phyloP scores from a whole-genome alignment of 2,888 invertebrate species.

The Pediacus dermestoides region DNA sequence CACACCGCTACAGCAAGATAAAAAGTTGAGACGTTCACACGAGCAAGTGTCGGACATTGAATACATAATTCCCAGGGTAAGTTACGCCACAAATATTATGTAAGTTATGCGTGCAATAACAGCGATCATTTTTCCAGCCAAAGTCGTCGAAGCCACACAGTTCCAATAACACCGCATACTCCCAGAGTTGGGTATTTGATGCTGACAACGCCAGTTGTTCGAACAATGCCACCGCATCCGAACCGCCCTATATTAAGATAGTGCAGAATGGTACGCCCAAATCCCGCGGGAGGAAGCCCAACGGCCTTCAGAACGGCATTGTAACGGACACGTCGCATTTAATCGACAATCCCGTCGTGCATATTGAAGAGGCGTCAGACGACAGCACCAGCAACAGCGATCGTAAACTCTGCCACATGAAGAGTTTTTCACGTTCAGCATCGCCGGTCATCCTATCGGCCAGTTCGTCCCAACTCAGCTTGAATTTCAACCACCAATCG shows the following conservation, averaged over 20 bases:
- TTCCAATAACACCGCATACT: conserved; percentile 48
- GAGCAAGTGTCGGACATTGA: conserved; percentile 53
- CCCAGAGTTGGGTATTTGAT: conserved; percentile 55
- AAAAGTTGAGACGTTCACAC: conserved; percentile 40
- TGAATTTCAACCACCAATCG: conserved; percentile 32
- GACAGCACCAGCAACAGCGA: conserved; percentile 48
- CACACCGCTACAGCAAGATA: conserved; percentile 32
- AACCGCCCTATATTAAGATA: conserved; percentile 41
- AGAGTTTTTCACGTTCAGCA: conserved; percentile 52
- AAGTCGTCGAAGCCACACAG: conserved; percentile 45
- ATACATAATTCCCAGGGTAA: conserved; percentile 55
- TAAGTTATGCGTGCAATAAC: background rate
- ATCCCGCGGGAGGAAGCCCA: conserved; percentile 20
- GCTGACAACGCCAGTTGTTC: conserved; percentile 37
- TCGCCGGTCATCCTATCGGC: conserved; percentile 51
- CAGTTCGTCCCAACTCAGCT: conserved; percentile 50
- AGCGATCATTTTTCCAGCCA: conserved; percentile 46
- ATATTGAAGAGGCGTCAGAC: conserved; percentile 50
- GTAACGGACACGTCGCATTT: conserved; percentile 32
- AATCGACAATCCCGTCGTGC: conserved; percentile 49
- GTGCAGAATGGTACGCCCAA: conserved; percentile 41
- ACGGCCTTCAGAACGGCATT: conserved; percentile 31
- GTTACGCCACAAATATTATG: conserved; percentile 19
- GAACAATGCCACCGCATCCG: conserved; percentile 30
- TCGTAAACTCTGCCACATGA: conserved; percentile 52